Base-by-base conservation (phyloP, 2,888 invertebrate species). In the Lepidonotus clava region DNA sequence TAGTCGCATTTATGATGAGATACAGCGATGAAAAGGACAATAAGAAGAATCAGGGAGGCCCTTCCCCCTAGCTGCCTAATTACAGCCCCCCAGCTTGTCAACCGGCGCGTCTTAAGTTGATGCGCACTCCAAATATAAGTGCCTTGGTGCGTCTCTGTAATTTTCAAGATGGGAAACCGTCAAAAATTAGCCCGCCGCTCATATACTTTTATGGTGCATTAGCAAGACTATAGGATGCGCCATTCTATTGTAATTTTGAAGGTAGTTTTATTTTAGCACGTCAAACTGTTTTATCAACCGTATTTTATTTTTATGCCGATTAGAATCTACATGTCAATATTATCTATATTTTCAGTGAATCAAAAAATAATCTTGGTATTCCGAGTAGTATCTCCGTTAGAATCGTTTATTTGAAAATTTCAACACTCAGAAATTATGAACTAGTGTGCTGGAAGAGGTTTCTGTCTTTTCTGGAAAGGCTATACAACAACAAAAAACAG, bases 1-100 rank as follows among this genome's bases (percentile, higher is more conserved):
- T 71, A 71, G 38, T 34, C 21, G 38, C 71, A 71, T 71, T 71
- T 71, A 71, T 71, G 71, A 71, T 71, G 71, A 71, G 71, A 71
- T 71, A 38, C 71, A 36, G 38, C 71, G 36, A 71, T 71, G 71
- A 71, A 71, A 71, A 71, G 71, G 38, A 71, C 71, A 71, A 71
- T 71, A 71, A 11, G 71, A 38, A 34, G 18, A 8, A 36, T 8
- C 11, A 21, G 8, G 18, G 38, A n/a, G 71, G 71, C 21, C n/a
- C 24, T 34, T 71, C 71, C 38, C 71, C 5, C 21, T 14, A 38
- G 34, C 11, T 11, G 2, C 14, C 38, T 71, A 71, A 71, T 71
- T 71, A 71, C 36, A 71, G 18, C 71, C 71, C 36, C 71, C 14
- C 14, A 61, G 28, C 11, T 18, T 61, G 61, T 61, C 24, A 61